Conservation (phyloP, 2,888 invertebrate genomes). For the Cerceris ruficornis region DNA sequence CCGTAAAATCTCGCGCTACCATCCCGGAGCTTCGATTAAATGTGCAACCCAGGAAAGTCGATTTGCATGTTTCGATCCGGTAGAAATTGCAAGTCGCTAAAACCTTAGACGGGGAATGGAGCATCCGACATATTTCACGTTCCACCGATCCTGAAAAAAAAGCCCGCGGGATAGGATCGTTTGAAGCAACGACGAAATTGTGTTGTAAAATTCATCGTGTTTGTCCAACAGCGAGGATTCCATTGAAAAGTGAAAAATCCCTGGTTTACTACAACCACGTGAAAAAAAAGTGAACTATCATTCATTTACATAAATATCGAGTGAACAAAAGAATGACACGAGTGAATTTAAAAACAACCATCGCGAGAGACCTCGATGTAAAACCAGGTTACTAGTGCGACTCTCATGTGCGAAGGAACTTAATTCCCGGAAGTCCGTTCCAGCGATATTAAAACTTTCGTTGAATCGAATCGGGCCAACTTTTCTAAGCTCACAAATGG, state of each 20-base stretch:
- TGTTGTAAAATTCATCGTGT: too few species aligned
- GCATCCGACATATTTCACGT: background rate
- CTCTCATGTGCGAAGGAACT: constrained; percentile 3
- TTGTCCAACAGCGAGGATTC: too few species aligned
- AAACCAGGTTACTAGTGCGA: background rate
- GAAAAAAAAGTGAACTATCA: too few species aligned
- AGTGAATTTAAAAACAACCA: too few species aligned
- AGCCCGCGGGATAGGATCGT: background rate
- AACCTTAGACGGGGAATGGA: background rate
- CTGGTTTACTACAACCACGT: too few species aligned
- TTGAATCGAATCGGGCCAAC: constrained; percentile 20
- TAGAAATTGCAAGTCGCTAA: background rate
- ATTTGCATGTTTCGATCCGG: constrained; percentile 24
- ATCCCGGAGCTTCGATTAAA: constrained; percentile 49
- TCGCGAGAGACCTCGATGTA: too few species aligned
- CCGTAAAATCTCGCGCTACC: constrained; percentile 10
- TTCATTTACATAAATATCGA: too few species aligned
- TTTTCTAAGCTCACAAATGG: constrained; percentile 22
- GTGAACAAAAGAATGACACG: too few species aligned
- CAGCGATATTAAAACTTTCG: constrained; percentile 29
- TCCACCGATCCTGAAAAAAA: background rate
- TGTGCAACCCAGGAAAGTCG: constrained; percentile 33
- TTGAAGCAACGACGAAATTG: too few species aligned
- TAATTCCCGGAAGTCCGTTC: constrained; percentile 2
- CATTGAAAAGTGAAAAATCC: too few species aligned